These are phyloP conservation scores for Melanotus villosus DNA, from an alignment of 2,888 invertebrate species.

Conservation along the genomic window DNA sequence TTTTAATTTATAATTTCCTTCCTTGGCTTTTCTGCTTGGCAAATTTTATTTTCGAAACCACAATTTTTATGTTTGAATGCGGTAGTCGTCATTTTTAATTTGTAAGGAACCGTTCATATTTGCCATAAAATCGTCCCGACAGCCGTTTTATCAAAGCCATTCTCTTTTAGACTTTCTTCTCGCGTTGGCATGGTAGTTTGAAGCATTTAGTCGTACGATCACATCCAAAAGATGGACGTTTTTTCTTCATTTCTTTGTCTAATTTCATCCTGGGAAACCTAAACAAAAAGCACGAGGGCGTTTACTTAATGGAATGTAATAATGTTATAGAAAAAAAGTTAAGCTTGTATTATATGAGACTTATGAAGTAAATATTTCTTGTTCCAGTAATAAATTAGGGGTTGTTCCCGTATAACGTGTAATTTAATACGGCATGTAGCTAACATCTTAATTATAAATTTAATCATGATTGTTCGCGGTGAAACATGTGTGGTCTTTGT, in stretches of 20 bases:
- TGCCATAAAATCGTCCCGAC: conserved; percentile 11
- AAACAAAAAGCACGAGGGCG: conserved; percentile 45
- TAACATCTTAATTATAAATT: conserved; percentile 41
- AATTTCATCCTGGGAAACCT: conserved; percentile 25
- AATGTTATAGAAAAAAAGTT: conserved; percentile 38
- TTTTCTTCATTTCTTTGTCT: conserved; percentile 33
- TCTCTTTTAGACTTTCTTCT: conserved; percentile 19
- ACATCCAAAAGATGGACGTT: conserved; percentile 26
- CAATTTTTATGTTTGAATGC: conserved; percentile 4
- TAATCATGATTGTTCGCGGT: conserved; percentile 19
- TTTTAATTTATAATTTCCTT: conserved; percentile 27
- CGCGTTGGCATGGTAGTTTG: conserved; percentile 19
- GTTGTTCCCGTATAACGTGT: conserved; percentile 29
- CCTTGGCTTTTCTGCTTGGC: background rate
- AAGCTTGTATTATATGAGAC: conserved; percentile 30
- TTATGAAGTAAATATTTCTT: conserved; percentile 36
- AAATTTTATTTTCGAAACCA: background rate
- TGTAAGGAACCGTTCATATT: background rate
- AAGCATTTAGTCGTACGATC: conserved; percentile 16
- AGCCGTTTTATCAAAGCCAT: background rate
- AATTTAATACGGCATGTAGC: conserved; percentile 36
- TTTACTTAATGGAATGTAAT: conserved; percentile 49
- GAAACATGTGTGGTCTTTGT: conserved; percentile 33
- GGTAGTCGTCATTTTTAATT: conserved; percentile 2
- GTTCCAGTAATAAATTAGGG: conserved; percentile 35